Evolutionary conservation across 2,888 invertebrate genomes (phyloP), one percentile per base, ranked within the genome.

Genomic region (Cordilura impudica): DNA sequence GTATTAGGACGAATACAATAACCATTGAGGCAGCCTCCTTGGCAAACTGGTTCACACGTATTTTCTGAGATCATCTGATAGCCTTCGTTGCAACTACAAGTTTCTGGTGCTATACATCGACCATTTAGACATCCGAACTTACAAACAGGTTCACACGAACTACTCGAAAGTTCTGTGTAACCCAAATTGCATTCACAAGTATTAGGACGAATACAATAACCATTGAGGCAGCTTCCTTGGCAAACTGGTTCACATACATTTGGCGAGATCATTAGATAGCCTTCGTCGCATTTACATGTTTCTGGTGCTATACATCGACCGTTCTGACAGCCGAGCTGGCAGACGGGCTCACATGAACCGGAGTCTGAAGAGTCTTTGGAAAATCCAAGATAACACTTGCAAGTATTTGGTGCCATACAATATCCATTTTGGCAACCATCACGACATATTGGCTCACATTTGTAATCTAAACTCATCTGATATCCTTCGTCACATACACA

Each of bases 381-480:
- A 87, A 90, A 94, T 0, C 94, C 94, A 4, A 90, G 88, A 81
- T 93, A 92, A 83, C 95, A 95, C 60, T 93, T 90, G 83, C 95
- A 95, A 83, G 92, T 91, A 86, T 93, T 93, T 0, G 94, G 94
- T 0, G 92, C 92, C 0, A 93, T 91, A 82, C 95, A 95, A 5
- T 91, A 89, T 0, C 94, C 94, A 84, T 94, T 94, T 0, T 89
- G 89, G 83, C 95, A 95, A 0, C 93, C 94, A 0, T 43, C 29
- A 12, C 69, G 49, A 70, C 90, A 90, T 65, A 86, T 79, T 6
- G 80, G 75, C 21, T 66, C 63, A 29, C 82, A 82, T 1, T 43
- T 58, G 18, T 70, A 72, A 1, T 16, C 5, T 0, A 16, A 31
- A 0, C 49, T 63, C 43, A 54, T 43, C 19, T 71, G 89, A 21